Conservation (phyloP, 2,888 invertebrate genomes). For the Rhodophaea formosa region DNA sequence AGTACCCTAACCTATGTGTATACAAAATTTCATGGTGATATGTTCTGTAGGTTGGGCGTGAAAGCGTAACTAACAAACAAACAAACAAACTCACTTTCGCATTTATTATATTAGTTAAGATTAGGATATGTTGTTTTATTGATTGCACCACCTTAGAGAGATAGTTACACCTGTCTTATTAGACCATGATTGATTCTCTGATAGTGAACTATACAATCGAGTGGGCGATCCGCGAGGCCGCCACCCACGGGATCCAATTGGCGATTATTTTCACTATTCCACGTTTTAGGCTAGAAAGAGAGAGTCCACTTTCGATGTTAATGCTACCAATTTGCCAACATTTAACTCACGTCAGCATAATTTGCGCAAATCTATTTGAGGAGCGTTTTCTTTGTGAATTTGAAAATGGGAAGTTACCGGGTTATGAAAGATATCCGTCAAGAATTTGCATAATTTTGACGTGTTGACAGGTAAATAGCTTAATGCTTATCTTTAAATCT, state of each 20-base stretch:
- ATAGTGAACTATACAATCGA: not conserved
- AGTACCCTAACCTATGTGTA: too few species aligned
- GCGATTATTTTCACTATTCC: slow-evolving; percentile 24
- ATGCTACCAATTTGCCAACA: slow-evolving; percentile 24
- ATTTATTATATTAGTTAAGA: too few species aligned
- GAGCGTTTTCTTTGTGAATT: not conserved
- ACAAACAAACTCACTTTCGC: too few species aligned
- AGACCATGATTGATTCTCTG: not conserved
- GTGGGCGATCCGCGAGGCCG: slow-evolving; percentile 17
- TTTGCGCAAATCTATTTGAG: slow-evolving; percentile 5
- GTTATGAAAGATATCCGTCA: not conserved
- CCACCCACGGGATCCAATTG: slow-evolving; percentile 21
- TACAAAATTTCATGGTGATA: too few species aligned
- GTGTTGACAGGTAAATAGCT: not conserved
- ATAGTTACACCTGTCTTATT: too few species aligned
- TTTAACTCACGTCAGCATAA: slow-evolving; percentile 15
- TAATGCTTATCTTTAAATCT: not conserved
- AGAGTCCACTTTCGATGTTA: slow-evolving; percentile 60
- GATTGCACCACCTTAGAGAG: too few species aligned
- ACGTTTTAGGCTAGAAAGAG: slow-evolving; percentile 57
- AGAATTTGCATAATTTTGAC: not conserved
- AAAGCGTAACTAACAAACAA: too few species aligned
- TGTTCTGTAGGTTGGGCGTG: too few species aligned
- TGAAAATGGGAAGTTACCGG: not conserved
- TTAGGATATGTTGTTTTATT: too few species aligned